phyloP scores from a whole-genome alignment of 2,888 invertebrate species.

The Synanthedon formicaeformis region DNA sequence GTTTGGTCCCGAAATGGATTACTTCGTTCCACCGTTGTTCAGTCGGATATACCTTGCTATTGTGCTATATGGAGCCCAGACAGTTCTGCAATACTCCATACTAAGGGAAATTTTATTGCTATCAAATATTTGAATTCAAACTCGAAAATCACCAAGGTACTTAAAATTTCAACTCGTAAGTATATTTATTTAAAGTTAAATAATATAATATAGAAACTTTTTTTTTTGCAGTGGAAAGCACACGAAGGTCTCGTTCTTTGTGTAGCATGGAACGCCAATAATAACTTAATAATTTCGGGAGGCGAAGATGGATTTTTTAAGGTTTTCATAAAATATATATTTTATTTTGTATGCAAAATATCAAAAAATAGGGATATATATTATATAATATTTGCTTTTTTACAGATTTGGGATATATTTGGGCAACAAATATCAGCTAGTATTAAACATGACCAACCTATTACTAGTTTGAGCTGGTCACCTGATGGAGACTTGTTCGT shows the following conservation, averaged over 20 bases:
- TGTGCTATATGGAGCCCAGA: slow-evolving; percentile 87
- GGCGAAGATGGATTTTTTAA: slow-evolving; percentile 94
- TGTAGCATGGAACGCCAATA: slow-evolving; percentile 94
- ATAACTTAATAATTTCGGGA: slow-evolving; percentile 92
- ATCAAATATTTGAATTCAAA: slow-evolving; percentile 81
- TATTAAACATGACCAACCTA: slow-evolving; percentile 87
- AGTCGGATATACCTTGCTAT: slow-evolving; percentile 84
- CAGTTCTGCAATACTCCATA: slow-evolving; percentile 76
- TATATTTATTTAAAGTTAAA: background rate
- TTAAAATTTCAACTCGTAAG: background rate
- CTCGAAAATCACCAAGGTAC: slow-evolving; percentile 78
- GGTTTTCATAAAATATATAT: slow-evolving; percentile 43
- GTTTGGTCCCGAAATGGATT: slow-evolving; percentile 97
- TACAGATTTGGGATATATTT: slow-evolving; percentile 89
- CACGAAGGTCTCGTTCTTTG: slow-evolving; percentile 94
- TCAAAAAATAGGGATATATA: no score
- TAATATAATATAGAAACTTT: background rate
- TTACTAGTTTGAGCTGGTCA: slow-evolving; percentile 92
- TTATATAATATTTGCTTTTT: slow-evolving; percentile 2
- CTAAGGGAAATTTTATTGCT: slow-evolving; percentile 75
- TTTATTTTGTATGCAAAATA: background rate
- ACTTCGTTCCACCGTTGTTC: slow-evolving; percentile 88
- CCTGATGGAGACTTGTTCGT: slow-evolving; percentile 92
- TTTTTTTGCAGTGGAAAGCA: slow-evolving; percentile 86
- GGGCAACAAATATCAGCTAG: slow-evolving; percentile 91